These are phyloP conservation scores for Agriopis aurantiaria DNA, from an alignment of 2,888 invertebrate genomes.

Conservation along the genomic window DNA sequence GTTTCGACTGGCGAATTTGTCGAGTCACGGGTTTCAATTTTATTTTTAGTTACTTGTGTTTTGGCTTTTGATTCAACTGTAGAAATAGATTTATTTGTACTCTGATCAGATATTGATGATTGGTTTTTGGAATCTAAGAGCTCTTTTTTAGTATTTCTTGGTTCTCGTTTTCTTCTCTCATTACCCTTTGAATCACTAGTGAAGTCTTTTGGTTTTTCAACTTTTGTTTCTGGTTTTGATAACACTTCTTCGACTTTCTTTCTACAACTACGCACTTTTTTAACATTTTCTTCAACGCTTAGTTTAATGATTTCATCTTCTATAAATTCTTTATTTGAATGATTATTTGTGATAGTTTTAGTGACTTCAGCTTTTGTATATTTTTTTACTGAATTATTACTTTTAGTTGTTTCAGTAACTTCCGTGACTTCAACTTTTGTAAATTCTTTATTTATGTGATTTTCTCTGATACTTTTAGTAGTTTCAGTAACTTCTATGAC, in stretches of 20 bases:
- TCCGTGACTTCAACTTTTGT: no score
- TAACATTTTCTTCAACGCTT: constrained; percentile 2
- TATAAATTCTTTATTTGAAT: constrained; percentile 20
- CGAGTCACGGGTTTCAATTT: constrained; percentile 12
- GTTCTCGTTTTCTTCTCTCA: constrained; percentile 11
- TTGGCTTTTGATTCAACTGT: constrained; percentile 18
- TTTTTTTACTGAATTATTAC: no score
- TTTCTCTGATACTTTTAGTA: no score
- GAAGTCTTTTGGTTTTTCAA: constrained; percentile 28
- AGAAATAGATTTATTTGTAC: constrained; percentile 27
- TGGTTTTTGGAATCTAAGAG: constrained; percentile 28
- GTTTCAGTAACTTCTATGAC: no score
- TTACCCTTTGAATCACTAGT: neutral
- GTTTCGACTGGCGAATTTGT: constrained; percentile 18
- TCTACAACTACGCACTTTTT: constrained; percentile 9
- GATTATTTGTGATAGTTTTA: constrained; percentile 3
- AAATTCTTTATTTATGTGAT: no score
- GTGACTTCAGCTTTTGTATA: no score
- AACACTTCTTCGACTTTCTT: constrained; percentile 16
- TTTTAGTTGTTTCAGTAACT: no score
- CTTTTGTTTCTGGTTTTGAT: constrained; percentile 3
- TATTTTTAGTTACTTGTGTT: constrained; percentile 23
- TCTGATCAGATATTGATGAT: neutral
- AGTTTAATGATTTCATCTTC: constrained; percentile 6
- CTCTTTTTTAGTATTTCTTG: constrained; percentile 26